phyloP scores from a whole-genome alignment of 2,888 invertebrate genomes.

The Rhaphigaster nebulosa region DNA sequence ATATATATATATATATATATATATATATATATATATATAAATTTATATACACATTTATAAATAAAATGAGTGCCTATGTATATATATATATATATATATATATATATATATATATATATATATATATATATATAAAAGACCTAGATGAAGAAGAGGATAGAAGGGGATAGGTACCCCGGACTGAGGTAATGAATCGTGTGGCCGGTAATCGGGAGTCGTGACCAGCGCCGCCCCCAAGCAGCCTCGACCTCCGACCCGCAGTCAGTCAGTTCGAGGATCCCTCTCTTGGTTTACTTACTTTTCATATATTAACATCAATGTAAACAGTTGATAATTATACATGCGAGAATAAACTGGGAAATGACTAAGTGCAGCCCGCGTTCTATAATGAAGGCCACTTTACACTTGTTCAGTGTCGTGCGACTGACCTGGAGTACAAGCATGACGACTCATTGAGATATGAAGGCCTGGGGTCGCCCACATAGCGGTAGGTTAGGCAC shows the following conservation, averaged over 20 bases:
- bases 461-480: not conserved
- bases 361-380: not conserved
- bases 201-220: conserved; percentile 51
- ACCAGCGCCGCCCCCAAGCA: conserved; percentile 49
- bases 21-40: conserved; percentile 43
- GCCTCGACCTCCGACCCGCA: conserved; percentile 55
- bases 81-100: too few relatives aligned
- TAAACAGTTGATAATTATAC: not conserved
- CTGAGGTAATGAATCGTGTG: conserved; percentile 55
- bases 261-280: not conserved
- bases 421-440: not conserved
- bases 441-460: not conserved
- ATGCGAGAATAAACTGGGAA: not conserved
- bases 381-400: not conserved
- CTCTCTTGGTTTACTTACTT: not conserved
- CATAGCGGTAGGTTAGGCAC: not conserved
- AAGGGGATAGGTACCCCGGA: not conserved
- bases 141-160: conserved; percentile 23
- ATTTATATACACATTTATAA: too few relatives aligned
- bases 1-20: not conserved
- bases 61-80: too few relatives aligned
- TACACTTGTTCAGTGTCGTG: not conserved
- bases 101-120: conserved; percentile 16
- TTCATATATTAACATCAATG: not conserved
- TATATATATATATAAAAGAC: not conserved